Evolutionary conservation across 2,113 vertebrate genomes (phyloP), one percentile per base, ranked within the genome.

Genomic region (Chloroceryle aenea): DNA sequence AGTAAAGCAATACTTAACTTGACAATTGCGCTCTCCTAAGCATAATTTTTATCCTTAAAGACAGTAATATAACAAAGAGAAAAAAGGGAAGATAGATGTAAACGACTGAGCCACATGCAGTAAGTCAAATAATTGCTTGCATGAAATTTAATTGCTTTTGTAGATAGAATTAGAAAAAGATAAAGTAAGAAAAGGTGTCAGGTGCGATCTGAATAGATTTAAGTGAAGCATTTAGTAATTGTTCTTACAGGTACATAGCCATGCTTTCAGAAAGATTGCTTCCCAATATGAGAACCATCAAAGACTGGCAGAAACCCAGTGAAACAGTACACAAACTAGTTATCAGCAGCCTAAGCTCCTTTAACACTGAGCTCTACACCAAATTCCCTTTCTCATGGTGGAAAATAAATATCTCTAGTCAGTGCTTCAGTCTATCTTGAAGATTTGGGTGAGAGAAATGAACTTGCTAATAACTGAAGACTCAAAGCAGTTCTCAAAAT

Each of bases 131-230:
- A 95, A 96, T 92, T 93, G 83, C 75, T 19, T 58, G 92, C 75
- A 86, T 78, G 76, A 84, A 86, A 89, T 94, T 32, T 86, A 97
- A 94, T 78, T 93, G 79, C 93, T 93, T 95, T 96, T 93, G 79
- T 81, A 87, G 76, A 85, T 3, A 50, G 75, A 93, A 96, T 80
- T 91, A 94, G 56, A 88, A 90, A 93, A 93, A 93, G 88, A 36
- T 34, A 85, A 94, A 84, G 56, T 48, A 93, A 93, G 80, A 88
- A 77, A 93, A 95, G 66, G 76, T 20, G 2, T 56, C 92, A 96
- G 68, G 68, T 94, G 90, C 73, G 85, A 92, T 95, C 76, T 68
- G 66, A 94, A 95, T 85, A 94, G 52, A 96, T 78, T 0, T 10
- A 81, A 92, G 25, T 45, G 43, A 93, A 88, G 62, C 36, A 71